Base-by-base conservation (phyloP, 2,797 vertebrate species). In the Pseudochirops cupreus region DNA sequence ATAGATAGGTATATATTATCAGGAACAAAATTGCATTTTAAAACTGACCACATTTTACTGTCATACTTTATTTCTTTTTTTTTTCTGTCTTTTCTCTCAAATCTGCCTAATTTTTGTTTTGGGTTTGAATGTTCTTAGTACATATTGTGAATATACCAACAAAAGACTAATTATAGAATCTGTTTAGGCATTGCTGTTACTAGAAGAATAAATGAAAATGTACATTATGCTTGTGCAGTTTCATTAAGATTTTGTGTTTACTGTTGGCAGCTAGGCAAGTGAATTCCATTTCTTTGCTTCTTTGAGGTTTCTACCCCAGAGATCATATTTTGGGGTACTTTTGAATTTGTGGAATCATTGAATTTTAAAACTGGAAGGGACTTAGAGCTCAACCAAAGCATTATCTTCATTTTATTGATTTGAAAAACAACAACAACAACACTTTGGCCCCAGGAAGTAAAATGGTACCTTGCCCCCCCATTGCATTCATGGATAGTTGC, bases 1-100 rank as follows among this genome's bases (percentile, higher is more conserved):
- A 96, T 99, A 97, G 99, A 99, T 97, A 99, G 99, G 99, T 99
- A 98, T 97, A 98, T 29, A 46, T 67, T 92, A 97, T 0, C 0
- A 74, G 24, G 16, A 10, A 91, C 28, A 53, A 29, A 33, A 53
- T 10, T n/a, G 26, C 67, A 29, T 74, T 92, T 96, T 97, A 87
- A 24, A 82, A 58, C 0, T 29, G 4, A 67, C 50, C 24, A 50
- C 74, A 87, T 87, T 50, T 50, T 26, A 87, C 50, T 74, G 67
- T 74, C 1, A 26, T 46, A 82, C 21, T 33, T 7, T 94, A 93
- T 89, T 54, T 52, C 52, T 58, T 1, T 6, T 50, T 91, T 0
- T 92, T 62, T 0, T 92, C 93, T 93, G 93, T 24, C 21, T 59
- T 95, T 74, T 90, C 16, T 10, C n/a, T 12, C 9, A 58, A 14